Evolutionary conservation across 2,888 invertebrate genomes (phyloP), one percentile per base, ranked within the genome.

Genomic region (Entomobrya proxima): DNA sequence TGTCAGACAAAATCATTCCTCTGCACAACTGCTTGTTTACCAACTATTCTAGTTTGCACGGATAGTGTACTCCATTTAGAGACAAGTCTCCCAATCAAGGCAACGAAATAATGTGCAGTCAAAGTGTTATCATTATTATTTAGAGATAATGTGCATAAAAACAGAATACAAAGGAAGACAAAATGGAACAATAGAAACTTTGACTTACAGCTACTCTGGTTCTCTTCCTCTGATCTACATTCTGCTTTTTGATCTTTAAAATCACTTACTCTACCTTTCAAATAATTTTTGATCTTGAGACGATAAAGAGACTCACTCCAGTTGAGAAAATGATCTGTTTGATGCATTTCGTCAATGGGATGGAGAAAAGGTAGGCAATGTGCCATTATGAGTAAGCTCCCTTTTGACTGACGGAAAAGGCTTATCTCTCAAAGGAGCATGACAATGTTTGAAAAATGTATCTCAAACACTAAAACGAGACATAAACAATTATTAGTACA

Each of bases 251-350:
- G 40, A 67, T 67, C 67, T 40, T 24, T 21, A 2, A 18, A 64
- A 64, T 27, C 61, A 67, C 67, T 67, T 37, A 24, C 61, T 64
- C 21, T 13, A 37, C 40, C 13, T 24, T 67, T 67, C 67, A 40
- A 67, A 67, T 30, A 67, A 4, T 67, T 40, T 67, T 67, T 37
- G 18, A 40, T 40, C 32, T 2, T 37, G 21, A 40, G 1, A 24
- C 21, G 67, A 67, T 67, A 40, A 40, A 40, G 11, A 5, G 24
- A 0, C 21, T 21, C 18, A 4, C n/a, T n/a, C 40, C 37, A 40
- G 11, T 21, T 24, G 40, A 21, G 15, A 11, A 67, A 40, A 67
- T 40, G 40, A 67, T 67, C 40, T 37, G 24, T 27, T 64, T 64
- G 67, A 27, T 40, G 40, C 52, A 15, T 18, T 13, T 30, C 21